phyloP scores from a whole-genome alignment of 2,888 invertebrate genomes.

The Tetragonisca angustula region DNA sequence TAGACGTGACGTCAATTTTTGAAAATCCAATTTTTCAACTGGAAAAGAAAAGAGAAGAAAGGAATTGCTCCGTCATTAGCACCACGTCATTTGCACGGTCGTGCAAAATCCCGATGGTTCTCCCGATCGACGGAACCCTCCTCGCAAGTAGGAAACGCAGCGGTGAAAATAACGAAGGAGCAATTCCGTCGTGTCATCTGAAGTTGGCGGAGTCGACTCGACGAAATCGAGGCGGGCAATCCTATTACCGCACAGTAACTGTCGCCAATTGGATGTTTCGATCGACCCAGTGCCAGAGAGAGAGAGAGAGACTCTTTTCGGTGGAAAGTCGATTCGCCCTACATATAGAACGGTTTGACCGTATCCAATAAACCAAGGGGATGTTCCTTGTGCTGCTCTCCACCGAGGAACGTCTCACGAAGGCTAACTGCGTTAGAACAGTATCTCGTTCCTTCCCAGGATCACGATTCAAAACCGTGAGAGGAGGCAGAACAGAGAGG shows the following conservation, averaged over 20 bases:
- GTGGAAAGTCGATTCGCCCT: slow-evolving; percentile 5
- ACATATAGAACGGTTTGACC: background rate
- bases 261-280: slow-evolving; percentile 28
- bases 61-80: too few relatives aligned
- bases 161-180: background rate
- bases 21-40: too few relatives aligned
- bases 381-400: background rate
- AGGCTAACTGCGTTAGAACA: slow-evolving; percentile 7
- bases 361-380: slow-evolving; percentile 13
- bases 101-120: too few relatives aligned
- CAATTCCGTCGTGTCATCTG: slow-evolving; percentile 10
- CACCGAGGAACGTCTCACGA: background rate
- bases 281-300: background rate
- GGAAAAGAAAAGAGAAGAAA: too few relatives aligned
- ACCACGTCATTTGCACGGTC: too few relatives aligned
- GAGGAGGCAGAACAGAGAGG: background rate
- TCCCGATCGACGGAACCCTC: too few relatives aligned
- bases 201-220: background rate
- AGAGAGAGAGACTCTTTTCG: background rate
- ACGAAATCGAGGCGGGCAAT: slow-evolving; percentile 24
- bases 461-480: background rate
- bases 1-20: too few relatives aligned
- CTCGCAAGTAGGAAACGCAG: background rate
- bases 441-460: background rate
- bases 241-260: slow-evolving; percentile 27